Evolutionary conservation across 2,888 invertebrate genomes (phyloP).

Genomic region (Tipula helvola): DNA sequence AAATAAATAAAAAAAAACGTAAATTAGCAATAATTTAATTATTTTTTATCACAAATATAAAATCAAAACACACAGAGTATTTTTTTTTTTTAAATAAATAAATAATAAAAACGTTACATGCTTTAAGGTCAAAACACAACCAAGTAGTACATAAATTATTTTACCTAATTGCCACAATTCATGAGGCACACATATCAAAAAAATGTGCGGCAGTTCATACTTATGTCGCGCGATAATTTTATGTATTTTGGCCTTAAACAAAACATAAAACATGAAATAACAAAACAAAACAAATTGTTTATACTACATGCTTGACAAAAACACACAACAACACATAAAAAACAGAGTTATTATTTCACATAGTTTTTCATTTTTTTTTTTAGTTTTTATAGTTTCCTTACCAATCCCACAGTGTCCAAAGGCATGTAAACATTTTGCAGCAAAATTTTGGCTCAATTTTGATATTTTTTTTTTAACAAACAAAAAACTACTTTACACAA

Average conservation of each 20-base stretch:
- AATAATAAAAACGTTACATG: background rate
- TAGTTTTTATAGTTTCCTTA: conserved; percentile 29
- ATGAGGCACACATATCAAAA: background rate
- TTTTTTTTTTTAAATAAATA: no score
- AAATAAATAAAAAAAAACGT: background rate
- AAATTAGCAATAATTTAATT: background rate
- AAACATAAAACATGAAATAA: background rate
- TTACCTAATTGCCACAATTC: background rate
- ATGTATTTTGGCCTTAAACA: background rate
- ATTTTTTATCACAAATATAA: background rate
- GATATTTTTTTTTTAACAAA: background rate
- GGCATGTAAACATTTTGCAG: conserved; percentile 44
- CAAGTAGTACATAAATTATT: background rate
- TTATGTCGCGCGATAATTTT: background rate
- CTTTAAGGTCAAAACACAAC: background rate
- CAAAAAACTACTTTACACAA: background rate
- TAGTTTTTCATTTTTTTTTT: background rate
- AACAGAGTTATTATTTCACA: background rate
- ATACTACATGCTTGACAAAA: background rate
- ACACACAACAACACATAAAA: background rate
- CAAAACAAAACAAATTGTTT: background rate
- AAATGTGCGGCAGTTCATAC: background rate
- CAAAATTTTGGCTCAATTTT: conserved; percentile 4
- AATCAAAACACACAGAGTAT: background rate
- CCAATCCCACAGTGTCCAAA: conserved; percentile 51